phyloP scores from a whole-genome alignment of 2,888 invertebrate genomes.

The Mamestra brassicae region DNA sequence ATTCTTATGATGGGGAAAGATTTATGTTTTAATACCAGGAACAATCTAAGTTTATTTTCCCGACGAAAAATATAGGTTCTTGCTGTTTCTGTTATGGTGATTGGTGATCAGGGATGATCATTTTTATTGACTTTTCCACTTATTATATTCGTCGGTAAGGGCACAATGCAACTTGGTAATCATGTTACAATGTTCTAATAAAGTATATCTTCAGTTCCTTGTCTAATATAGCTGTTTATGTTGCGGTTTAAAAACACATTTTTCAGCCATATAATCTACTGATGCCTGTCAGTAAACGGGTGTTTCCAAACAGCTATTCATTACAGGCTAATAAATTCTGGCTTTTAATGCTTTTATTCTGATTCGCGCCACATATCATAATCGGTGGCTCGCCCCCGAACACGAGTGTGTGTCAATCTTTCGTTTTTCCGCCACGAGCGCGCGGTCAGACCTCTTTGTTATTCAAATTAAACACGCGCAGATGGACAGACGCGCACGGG shows the following conservation, averaged over 20 bases:
- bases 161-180: neutral
- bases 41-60: constrained; percentile 1
- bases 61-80: neutral
- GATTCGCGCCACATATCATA: constrained; percentile 66
- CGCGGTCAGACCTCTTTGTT: constrained; percentile 84
- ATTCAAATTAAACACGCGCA: constrained; percentile 85
- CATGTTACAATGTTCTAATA: neutral
- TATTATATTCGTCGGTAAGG: neutral
- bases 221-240: neutral
- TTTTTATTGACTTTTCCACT: neutral
- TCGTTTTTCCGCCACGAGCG: constrained; percentile 79
- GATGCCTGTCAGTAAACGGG: constrained; percentile 16
- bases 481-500: constrained; percentile 75
- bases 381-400: constrained; percentile 65
- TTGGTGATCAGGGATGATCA: neutral
- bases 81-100: neutral
- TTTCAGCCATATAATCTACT: neutral
- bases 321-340: constrained; percentile 49
- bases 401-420: constrained; percentile 81
- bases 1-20: constrained; percentile 35
- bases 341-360: constrained; percentile 52
- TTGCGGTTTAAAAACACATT: neutral
- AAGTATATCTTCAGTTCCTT: no score
- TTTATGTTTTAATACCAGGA: constrained; percentile 32
- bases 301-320: constrained; percentile 32